These are phyloP conservation scores for Turdus rufiventris DNA, from an alignment of 2,113 vertebrate genomes.

Conservation along the genomic window DNA sequence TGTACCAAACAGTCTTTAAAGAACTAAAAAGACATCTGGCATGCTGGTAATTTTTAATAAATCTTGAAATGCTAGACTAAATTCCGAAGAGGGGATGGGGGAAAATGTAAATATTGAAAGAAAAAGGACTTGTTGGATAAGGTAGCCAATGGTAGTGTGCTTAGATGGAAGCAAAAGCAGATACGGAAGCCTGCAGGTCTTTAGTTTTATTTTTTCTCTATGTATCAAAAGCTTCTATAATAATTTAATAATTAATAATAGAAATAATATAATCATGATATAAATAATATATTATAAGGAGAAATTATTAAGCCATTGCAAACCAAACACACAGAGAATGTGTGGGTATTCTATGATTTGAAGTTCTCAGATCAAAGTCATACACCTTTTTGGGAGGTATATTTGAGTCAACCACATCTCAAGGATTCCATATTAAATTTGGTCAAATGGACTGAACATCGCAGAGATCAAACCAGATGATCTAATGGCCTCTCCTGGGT, in stretches of 20 bases:
- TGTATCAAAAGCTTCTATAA: neutral
- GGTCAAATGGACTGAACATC: neutral
- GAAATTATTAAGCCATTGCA: neutral
- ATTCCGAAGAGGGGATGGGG: neutral
- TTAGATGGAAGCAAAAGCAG: neutral
- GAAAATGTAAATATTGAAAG: neutral
- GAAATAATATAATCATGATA: too few species aligned
- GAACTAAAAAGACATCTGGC: neutral
- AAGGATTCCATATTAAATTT: neutral
- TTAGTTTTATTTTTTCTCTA: neutral
- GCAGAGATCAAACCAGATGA: neutral
- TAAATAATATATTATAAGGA: neutral
- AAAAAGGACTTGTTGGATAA: neutral
- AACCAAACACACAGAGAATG: neutral
- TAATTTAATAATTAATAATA: neutral
- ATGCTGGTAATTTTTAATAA: neutral
- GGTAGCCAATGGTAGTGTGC: neutral
- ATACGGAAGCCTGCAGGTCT: neutral
- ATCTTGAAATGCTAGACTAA: neutral
- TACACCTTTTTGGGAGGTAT: neutral
- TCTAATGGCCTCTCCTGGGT: neutral
- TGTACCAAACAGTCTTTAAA: conserved; percentile 22
- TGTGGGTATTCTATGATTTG: neutral
- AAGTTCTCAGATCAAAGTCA: neutral
- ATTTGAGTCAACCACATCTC: neutral